These are phyloP conservation scores for Tachystola acroxantha DNA, from an alignment of 2,888 invertebrate genomes.

Conservation along the genomic window DNA sequence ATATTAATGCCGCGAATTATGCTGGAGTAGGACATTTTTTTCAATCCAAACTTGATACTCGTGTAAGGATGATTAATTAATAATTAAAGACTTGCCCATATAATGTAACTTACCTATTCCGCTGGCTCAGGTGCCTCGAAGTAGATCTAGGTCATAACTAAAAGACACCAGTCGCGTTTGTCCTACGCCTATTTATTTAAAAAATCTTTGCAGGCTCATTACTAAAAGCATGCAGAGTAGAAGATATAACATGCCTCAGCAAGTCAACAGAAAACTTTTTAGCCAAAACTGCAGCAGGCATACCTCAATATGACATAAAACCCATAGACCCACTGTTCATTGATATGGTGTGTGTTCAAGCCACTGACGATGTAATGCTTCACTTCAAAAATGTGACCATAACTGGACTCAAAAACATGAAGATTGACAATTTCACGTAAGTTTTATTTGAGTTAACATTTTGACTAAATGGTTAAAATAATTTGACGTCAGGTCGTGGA, in stretches of 20 bases:
- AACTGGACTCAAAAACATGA: conserved; percentile 46
- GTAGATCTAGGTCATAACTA: too few species aligned
- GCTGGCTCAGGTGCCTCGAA: too few species aligned
- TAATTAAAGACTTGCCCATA: too few species aligned
- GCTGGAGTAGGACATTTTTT: too few species aligned
- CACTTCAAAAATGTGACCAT: conserved; percentile 45
- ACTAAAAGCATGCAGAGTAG: conserved; percentile 35
- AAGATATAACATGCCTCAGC: conserved; percentile 51
- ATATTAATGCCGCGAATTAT: too few species aligned
- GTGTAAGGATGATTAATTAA: too few species aligned
- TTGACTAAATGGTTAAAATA: too few species aligned
- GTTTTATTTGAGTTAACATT: conserved; percentile 22
- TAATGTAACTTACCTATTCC: too few species aligned
- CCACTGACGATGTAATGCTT: conserved; percentile 27
- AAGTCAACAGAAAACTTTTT: conserved; percentile 46
- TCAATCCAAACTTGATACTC: too few species aligned
- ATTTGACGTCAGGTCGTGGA: too few species aligned
- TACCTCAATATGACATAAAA: conserved; percentile 36
- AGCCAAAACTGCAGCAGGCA: conserved; percentile 44
- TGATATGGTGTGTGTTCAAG: conserved; percentile 27
- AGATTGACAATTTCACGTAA: conserved; percentile 51
- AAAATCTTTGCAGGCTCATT: conserved; percentile 1
- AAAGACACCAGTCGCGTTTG: too few species aligned
- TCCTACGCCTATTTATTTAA: too few species aligned
- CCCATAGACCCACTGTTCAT: conserved; percentile 48